These are phyloP conservation scores for Centropristis striata DNA, from an alignment of 2,113 vertebrate species.

Conservation along the genomic window DNA sequence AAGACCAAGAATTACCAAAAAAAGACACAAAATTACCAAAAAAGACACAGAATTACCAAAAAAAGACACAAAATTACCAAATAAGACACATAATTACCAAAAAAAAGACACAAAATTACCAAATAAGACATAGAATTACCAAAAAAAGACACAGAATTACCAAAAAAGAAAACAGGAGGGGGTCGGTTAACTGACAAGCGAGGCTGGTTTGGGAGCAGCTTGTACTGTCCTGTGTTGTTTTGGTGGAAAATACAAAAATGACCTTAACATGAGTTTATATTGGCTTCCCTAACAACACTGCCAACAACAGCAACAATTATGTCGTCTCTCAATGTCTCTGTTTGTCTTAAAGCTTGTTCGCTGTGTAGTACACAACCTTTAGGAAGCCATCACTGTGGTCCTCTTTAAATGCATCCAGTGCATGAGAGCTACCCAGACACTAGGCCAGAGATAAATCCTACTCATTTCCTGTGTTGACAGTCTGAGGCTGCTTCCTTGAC, in stretches of 20 bases:
- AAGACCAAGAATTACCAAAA: no score
- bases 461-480: slow-evolving; percentile 82
- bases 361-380: slow-evolving; percentile 15
- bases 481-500: slow-evolving; percentile 78
- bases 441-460: slow-evolving; percentile 79
- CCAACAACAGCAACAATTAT: background rate
- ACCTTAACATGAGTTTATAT: background rate
- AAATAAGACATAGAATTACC: no score
- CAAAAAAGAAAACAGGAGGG: background rate
- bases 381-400: slow-evolving; percentile 35
- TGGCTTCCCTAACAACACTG: background rate
- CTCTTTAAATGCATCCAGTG: slow-evolving; percentile 59
- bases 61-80: no score
- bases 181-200: background rate
- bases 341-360: slow-evolving; percentile 22
- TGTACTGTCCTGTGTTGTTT: background rate
- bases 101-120: no score
- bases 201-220: background rate
- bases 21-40: no score
- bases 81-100: no score
- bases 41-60: no score
- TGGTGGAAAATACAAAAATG: slow-evolving; percentile 2
- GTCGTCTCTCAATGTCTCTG: slow-evolving; percentile 1
- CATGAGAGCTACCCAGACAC: slow-evolving; percentile 67
- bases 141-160: no score